These are phyloP conservation scores for Lytechinus variegatus DNA, from an alignment of 35 echinoderm and acorn worm genomes.

Conservation along the genomic window DNA sequence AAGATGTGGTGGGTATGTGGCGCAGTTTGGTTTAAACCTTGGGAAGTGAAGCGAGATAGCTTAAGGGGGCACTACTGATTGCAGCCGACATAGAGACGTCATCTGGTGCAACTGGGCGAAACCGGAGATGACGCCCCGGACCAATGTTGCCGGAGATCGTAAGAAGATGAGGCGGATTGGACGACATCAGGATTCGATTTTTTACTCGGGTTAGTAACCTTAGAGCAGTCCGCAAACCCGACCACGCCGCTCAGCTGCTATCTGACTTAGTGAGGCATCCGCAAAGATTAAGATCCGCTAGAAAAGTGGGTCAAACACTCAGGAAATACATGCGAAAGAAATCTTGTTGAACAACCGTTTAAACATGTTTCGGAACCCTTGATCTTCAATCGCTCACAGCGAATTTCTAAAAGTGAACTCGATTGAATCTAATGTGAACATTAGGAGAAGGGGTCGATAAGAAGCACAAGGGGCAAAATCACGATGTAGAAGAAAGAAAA, in stretches of 20 bases:
- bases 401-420: background rate
- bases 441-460: background rate
- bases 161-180: conserved; percentile 37
- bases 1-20: background rate
- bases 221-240: conserved; percentile 7
- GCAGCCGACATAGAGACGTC: conserved; percentile 20
- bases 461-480: background rate
- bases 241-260: background rate
- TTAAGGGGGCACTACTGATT: background rate
- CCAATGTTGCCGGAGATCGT: background rate
- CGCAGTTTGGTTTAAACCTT: background rate
- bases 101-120: conserved; percentile 33
- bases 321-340: background rate
- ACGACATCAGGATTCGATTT: conserved; percentile 3
- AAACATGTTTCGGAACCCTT: conserved; percentile 11
- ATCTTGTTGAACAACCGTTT: conserved; percentile 11
- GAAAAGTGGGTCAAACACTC: background rate
- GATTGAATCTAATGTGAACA: background rate
- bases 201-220: background rate
- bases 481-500: background rate
- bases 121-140: conserved; percentile 24
- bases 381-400: background rate
- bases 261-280: background rate
- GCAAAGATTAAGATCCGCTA: background rate
- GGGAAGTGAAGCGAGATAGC: background rate